These are phyloP conservation scores for Paramuricea clavata DNA, from an alignment of 92 coral and sea anemone species.

Conservation along the genomic window DNA sequence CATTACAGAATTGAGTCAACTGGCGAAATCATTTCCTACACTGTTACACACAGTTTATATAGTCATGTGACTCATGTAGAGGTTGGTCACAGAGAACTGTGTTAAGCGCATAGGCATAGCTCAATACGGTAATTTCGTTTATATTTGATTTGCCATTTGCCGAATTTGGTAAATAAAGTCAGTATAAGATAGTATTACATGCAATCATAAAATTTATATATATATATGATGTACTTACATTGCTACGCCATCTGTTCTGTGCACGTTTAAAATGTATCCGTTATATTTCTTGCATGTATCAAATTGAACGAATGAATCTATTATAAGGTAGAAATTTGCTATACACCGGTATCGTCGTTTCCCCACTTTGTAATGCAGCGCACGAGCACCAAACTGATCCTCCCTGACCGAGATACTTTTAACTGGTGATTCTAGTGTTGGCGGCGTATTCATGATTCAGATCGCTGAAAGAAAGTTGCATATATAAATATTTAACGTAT, in stretches of 20 bases:
- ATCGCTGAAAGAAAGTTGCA: background rate
- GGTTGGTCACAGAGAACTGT: too few species aligned
- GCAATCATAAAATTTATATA: too few species aligned
- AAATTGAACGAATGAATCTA: background rate
- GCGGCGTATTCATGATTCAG: background rate
- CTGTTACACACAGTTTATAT: too few species aligned
- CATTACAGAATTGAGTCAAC: too few species aligned
- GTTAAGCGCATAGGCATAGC: too few species aligned
- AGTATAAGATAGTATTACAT: too few species aligned
- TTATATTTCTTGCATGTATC: background rate
- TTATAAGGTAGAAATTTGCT: background rate
- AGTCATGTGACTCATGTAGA: too few species aligned
- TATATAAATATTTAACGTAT: too few species aligned
- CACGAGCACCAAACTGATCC: background rate
- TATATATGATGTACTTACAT: background rate
- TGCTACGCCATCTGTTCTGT: background rate
- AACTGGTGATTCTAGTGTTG: background rate
- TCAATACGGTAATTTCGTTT: too few species aligned
- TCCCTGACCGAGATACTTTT: background rate
- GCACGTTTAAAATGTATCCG: background rate
- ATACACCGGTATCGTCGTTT: slow-evolving; percentile 2
- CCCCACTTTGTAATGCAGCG: background rate
- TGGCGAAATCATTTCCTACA: too few species aligned
- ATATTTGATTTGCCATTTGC: too few species aligned
- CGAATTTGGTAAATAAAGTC: too few species aligned